Conservation (phyloP, 2,797 vertebrate species). For the Schizopygopsis pylzovi region DNA sequence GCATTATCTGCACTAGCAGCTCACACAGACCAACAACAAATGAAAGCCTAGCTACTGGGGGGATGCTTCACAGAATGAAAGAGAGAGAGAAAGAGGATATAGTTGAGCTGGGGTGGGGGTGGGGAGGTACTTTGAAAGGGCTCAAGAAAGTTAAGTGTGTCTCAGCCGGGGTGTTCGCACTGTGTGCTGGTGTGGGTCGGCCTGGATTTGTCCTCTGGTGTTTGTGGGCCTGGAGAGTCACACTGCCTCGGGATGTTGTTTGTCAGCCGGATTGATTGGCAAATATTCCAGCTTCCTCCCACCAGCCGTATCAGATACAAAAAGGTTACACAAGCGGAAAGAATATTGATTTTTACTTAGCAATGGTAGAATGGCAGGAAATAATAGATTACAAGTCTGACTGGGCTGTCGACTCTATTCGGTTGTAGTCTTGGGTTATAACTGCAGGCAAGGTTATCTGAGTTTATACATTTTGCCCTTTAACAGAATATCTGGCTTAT, state of each 20-base stretch:
- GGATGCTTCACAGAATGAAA: constrained; percentile 57
- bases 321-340: constrained; percentile 81
- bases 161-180: constrained; percentile 46
- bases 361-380: constrained; percentile 81
- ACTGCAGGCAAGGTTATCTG: constrained; percentile 53
- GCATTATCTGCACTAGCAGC: constrained; percentile 68
- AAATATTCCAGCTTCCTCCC: constrained; percentile 73
- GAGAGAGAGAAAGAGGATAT: constrained; percentile 35
- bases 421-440: constrained; percentile 22
- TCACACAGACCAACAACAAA: constrained; percentile 55
- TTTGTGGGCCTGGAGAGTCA: constrained; percentile 36
- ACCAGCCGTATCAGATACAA: constrained; percentile 75
- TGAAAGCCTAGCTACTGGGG: constrained; percentile 69
- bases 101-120: not conserved
- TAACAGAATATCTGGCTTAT: not conserved
- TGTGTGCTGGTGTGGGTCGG: constrained; percentile 31
- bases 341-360: constrained; percentile 86
- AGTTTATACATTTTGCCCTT: constrained; percentile 13
- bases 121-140: constrained; percentile 51
- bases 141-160: constrained; percentile 61
- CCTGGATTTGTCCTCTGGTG: constrained; percentile 42
- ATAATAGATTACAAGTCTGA: constrained; percentile 81
- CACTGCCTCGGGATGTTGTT: constrained; percentile 62
- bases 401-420: constrained; percentile 25
- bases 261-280: constrained; percentile 77